Conservation (phyloP, 2,888 invertebrate genomes). For the Tyria jacobaeae region DNA sequence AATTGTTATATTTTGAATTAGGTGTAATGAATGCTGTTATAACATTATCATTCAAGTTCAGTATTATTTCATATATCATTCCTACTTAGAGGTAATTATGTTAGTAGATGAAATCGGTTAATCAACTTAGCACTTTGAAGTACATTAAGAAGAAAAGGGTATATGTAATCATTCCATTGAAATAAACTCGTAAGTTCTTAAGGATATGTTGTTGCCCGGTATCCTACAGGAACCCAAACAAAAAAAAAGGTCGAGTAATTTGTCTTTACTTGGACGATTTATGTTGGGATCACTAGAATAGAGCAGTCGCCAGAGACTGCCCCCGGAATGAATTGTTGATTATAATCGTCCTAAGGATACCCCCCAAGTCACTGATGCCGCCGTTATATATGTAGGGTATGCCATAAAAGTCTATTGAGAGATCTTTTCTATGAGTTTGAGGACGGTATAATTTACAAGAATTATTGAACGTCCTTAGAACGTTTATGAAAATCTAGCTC, state of each 20-base stretch:
- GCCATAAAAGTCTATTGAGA: background rate
- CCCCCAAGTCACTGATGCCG: slow-evolving; percentile 38
- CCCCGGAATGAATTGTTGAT: slow-evolving; percentile 63
- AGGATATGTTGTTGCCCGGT: slow-evolving; percentile 73
- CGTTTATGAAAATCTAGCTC: too few relatives aligned
- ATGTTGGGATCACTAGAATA: slow-evolving; percentile 71
- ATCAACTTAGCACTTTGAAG: slow-evolving; percentile 2
- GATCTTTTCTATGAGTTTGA: background rate
- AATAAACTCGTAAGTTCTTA: slow-evolving; percentile 64
- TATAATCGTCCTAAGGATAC: slow-evolving; percentile 54
- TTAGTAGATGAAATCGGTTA: slow-evolving; percentile 24
- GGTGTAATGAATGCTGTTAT: too few relatives aligned
- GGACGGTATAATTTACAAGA: too few relatives aligned
- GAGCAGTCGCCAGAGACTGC: slow-evolving; percentile 60
- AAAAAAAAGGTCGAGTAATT: slow-evolving; percentile 80
- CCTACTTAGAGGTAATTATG: too few relatives aligned
- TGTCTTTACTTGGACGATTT: slow-evolving; percentile 81
- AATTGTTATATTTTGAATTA: too few relatives aligned
- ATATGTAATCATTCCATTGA: slow-evolving; percentile 79
- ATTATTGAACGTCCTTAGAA: background rate
- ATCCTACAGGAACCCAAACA: slow-evolving; percentile 69
- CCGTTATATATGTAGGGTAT: slow-evolving; percentile 1
- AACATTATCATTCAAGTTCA: too few relatives aligned
- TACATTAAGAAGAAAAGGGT: slow-evolving; percentile 52
- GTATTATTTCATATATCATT: too few relatives aligned